Percentiles rank a stretch among this genome's conserved stretches.
These are phyloP conservation scores for Paradisaea rubra DNA, from an alignment of 2,113 vertebrate genomes.

Conservation along the genomic window DNA sequence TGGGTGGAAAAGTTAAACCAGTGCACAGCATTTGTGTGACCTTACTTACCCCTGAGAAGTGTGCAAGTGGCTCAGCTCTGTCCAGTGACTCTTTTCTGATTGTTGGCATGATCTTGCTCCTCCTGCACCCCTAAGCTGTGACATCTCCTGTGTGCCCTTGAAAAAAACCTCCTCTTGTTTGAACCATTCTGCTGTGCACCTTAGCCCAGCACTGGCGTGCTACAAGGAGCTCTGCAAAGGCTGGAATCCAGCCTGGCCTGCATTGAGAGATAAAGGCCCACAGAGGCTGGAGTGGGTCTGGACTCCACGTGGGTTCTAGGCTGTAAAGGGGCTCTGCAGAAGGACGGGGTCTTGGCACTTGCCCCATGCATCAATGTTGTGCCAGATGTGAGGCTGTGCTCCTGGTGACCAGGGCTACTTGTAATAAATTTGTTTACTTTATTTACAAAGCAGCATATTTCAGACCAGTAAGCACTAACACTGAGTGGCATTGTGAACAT, in stretches of 20 bases:
- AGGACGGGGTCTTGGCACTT: rapidly evolving
- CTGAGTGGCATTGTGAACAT: background rate
- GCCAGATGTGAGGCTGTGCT: background rate
- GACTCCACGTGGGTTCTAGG: rapidly evolving
- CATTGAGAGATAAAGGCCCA: background rate
- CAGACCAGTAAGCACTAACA: background rate
- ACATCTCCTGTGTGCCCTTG: background rate
- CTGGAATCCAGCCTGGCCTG: background rate
- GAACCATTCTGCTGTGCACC: background rate
- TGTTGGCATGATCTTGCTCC: background rate
- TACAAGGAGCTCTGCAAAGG: background rate
- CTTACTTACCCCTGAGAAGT: background rate
- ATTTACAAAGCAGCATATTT: background rate
- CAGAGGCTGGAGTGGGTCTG: background rate
- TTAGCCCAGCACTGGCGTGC: no score
- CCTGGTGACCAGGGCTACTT: background rate
- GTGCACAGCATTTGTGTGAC: background rate
- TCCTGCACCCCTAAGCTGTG: background rate
- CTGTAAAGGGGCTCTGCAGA: background rate
- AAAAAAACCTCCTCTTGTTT: background rate
- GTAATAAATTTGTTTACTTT: background rate
- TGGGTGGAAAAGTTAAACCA: background rate
- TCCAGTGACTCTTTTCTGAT: background rate
- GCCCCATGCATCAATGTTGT: background rate
- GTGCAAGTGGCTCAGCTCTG: background rate